A percentile compares a stretch with the other conserved stretches of the same genome.
phyloP scores from a whole-genome alignment of 1,140 invertebrate species.

The Zophobas atratus region DNA sequence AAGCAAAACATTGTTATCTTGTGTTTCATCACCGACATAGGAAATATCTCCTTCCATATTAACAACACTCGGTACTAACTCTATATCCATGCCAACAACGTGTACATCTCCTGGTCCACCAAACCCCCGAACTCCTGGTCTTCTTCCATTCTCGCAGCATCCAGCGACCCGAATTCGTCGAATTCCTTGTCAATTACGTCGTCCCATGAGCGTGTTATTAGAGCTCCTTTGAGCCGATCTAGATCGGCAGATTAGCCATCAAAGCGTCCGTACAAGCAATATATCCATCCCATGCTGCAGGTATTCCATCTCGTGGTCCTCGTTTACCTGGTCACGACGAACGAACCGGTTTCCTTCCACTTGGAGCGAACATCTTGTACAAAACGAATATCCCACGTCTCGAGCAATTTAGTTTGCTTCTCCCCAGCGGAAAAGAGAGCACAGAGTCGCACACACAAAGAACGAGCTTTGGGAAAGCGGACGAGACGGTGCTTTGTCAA shows the following conservation, averaged over 20 bases:
- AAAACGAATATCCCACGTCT: constrained; percentile 16
- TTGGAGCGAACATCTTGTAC: constrained; percentile 3
- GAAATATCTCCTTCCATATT: no score
- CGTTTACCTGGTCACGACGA: not conserved
- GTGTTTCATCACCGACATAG: no score
- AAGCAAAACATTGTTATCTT: no score
- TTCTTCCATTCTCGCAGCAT: not conserved
- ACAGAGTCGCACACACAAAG: constrained; percentile 5
- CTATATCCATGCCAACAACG: no score
- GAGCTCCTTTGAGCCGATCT: not conserved
- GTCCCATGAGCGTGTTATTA: constrained; percentile 4
- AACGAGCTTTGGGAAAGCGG: constrained; percentile 25
- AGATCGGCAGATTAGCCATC: constrained; percentile 16
- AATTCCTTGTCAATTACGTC: constrained; percentile 7
- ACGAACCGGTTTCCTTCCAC: constrained; percentile 10
- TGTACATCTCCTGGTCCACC: no score
- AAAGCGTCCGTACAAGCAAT: constrained; percentile 8
- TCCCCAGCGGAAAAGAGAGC: constrained; percentile 15
- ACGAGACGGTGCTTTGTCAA: constrained; percentile 34
- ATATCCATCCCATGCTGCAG: not conserved
- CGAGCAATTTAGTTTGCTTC: constrained; percentile 25
- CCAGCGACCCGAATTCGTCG: not conserved
- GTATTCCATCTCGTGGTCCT: constrained; percentile 2
- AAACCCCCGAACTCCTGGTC: no score
- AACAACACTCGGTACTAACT: no score